A percentile compares a stretch with the other conserved stretches of the same genome.
These are phyloP conservation scores for Idaea dimidiata DNA, from an alignment of 2,888 invertebrate genomes.

Conservation along the genomic window DNA sequence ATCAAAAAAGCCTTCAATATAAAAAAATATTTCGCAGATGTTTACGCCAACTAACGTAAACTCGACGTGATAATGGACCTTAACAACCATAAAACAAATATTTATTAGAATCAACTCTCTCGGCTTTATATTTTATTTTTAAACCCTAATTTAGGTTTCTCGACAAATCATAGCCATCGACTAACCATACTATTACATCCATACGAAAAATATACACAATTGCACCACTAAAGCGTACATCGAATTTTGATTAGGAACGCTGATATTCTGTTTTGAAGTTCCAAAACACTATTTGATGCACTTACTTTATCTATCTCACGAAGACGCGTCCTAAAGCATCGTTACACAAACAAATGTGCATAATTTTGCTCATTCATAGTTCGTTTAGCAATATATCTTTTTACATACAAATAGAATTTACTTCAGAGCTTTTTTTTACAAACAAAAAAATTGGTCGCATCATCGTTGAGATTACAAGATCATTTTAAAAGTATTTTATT, in stretches of 20 bases:
- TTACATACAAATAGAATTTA: too few species aligned
- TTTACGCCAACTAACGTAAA: too few species aligned
- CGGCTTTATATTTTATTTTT: slow-evolving; percentile 14
- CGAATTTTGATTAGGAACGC: slow-evolving; percentile 1
- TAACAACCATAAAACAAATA: slow-evolving; percentile 12
- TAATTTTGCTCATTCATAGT: too few species aligned
- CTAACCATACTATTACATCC: slow-evolving; percentile 26
- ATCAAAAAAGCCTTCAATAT: slow-evolving; percentile 27
- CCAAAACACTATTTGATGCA: background rate
- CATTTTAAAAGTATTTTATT: background rate
- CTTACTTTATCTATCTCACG: slow-evolving; percentile 14
- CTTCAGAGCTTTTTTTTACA: slow-evolving; percentile 15
- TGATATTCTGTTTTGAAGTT: background rate
- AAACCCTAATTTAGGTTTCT: slow-evolving; percentile 29
- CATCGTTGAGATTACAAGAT: background rate
- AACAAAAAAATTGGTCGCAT: slow-evolving; percentile 24
- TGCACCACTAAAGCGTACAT: slow-evolving; percentile 28
- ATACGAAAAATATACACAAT: slow-evolving; percentile 37
- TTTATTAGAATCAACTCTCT: slow-evolving; percentile 2
- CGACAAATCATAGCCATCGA: slow-evolving; percentile 43
- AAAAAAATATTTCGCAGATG: too few species aligned
- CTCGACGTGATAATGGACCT: slow-evolving; percentile 6
- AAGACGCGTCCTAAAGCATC: slow-evolving; percentile 13
- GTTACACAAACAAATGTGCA: background rate
- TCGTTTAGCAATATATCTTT: too few species aligned